Evolutionary conservation across 2,888 invertebrate genomes (phyloP).

Genomic region (Xestia xanthographa): DNA sequence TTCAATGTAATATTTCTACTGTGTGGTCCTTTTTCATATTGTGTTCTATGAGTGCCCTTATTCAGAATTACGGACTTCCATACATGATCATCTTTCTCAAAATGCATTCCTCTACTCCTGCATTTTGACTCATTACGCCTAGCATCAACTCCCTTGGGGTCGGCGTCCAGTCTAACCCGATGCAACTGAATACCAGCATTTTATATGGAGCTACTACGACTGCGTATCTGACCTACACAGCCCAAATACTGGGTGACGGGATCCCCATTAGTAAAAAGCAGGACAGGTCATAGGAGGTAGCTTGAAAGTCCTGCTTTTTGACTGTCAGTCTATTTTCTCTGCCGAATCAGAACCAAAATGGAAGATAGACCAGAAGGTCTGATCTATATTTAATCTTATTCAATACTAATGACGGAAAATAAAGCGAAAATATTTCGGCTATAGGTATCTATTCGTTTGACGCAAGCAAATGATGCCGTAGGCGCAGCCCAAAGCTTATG

Average conservation of each 20-base stretch:
- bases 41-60: not conserved
- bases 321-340: not conserved
- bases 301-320: too few relatives aligned
- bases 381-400: not conserved
- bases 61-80: not conserved
- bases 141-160: not conserved
- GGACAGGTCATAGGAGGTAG: too few relatives aligned
- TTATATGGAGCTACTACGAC: not conserved
- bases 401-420: not conserved
- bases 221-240: not conserved
- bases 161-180: not conserved
- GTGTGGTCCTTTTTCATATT: not conserved
- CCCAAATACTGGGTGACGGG: not conserved
- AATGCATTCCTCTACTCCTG: not conserved
- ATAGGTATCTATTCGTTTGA: not conserved
- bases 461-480: slow-evolving; percentile 3
- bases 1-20: not conserved
- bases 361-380: not conserved
- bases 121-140: not conserved
- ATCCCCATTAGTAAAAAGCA: not conserved
- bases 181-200: not conserved
- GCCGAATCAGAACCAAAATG: not conserved
- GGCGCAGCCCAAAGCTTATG: slow-evolving; percentile 13
- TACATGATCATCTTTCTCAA: not conserved
- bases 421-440: slow-evolving; percentile 15